Base-by-base conservation (phyloP, 2,113 vertebrate genomes). In the Excalfactoria chinensis region DNA sequence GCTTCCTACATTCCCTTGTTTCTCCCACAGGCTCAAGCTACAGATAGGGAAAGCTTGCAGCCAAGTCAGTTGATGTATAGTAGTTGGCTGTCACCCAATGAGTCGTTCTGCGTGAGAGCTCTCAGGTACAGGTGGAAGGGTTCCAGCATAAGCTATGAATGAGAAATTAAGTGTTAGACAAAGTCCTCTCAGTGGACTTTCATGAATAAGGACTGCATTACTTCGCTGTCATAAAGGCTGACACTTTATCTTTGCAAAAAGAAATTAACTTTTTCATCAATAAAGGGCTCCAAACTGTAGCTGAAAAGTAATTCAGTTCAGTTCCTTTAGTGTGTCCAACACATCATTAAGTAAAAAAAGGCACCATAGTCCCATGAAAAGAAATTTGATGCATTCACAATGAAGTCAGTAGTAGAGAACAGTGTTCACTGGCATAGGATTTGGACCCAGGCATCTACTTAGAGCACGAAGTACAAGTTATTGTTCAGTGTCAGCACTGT, bases 291-390 rank as follows among this genome's bases (percentile, higher is more conserved):
- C 87, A 93, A 87, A 88, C 82, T 94, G 91, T 94, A 89, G 91
- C 84, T 93, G 95, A 86, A 90, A 80, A 53, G 72, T 86, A 93
- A 92, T 93, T 95, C 91, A 91, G 60, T 94, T 89, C 71, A 74
- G 66, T 93, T 96, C 75, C 75, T 92, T 94, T 84, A 92, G 94
- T 32, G 0, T 76, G 69, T 86, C 82, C 86, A 88, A 55, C 82
- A 95, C 89, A 96, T 96, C 94, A 94, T 96, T 96, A 95, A 93
- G 56, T 96, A 74, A 95, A 93, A 93, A 64, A 69, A 93, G 85
- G 51, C 69, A 2, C 35, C 82, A 64, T 58, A 84, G 75, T 85
- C 74, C 78, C 51, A 37, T 85, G 91, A 95, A 93, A 92, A 94
- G 94, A 82, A 73, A 70, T 55, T 46, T 87, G 84, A 79, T 92